Evolutionary conservation across 2,888 invertebrate species (phyloP).

Genomic region (Plebejus anna): DNA sequence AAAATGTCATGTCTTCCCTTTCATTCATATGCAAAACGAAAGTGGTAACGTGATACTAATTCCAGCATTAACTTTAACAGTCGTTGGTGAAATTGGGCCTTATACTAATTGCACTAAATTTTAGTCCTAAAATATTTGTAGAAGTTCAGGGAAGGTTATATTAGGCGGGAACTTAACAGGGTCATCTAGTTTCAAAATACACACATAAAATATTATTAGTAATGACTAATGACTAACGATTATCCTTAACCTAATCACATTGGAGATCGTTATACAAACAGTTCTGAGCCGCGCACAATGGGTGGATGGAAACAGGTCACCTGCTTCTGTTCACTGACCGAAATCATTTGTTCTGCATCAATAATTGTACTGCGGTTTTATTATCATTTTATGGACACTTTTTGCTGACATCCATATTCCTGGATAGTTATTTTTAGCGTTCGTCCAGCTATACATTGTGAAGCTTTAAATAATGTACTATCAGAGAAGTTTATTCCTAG

Average conservation of each 20-base stretch:
- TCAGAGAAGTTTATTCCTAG: too few relatives aligned
- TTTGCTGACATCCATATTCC: constrained; percentile 5
- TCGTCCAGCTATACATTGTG: too few relatives aligned
- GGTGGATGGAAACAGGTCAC: constrained; percentile 3
- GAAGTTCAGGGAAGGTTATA: too few relatives aligned
- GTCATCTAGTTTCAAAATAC: not conserved
- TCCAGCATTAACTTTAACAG: too few relatives aligned
- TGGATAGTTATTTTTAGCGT: not conserved
- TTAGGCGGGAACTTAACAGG: too few relatives aligned
- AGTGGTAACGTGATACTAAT: too few relatives aligned
- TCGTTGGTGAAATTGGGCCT: too few relatives aligned
- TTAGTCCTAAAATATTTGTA: too few relatives aligned
- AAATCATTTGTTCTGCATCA: constrained; percentile 13
- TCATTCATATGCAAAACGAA: too few relatives aligned
- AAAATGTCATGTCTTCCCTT: too few relatives aligned
- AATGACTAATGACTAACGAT: not conserved
- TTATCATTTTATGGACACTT: not conserved
- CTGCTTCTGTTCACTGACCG: constrained; percentile 4
- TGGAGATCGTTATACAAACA: constrained; percentile 6
- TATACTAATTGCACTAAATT: too few relatives aligned
- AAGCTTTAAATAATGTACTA: too few relatives aligned
- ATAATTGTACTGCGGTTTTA: constrained; percentile 7
- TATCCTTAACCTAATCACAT: not conserved
- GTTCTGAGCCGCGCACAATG: not conserved
- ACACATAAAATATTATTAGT: not conserved